These are phyloP conservation scores for Nothura maculosa DNA, from an alignment of 2,797 vertebrate species.

Conservation along the genomic window DNA sequence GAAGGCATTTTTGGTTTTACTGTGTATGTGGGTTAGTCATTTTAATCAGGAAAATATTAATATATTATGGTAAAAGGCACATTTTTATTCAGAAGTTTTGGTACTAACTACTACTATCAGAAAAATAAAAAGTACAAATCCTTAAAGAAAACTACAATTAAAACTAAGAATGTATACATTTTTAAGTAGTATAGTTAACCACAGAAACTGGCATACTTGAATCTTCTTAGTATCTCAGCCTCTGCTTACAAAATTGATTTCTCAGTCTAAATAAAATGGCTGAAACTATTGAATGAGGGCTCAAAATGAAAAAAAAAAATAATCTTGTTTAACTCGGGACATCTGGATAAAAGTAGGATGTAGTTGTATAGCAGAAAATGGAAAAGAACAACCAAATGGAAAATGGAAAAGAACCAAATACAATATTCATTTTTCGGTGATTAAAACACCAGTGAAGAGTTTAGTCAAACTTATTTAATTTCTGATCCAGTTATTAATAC, in stretches of 20 bases:
- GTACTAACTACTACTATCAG: not conserved
- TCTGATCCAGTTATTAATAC: not conserved
- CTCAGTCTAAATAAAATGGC: constrained; percentile 5
- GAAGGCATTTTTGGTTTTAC: not conserved
- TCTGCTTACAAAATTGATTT: not conserved
- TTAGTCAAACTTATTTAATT: not conserved
- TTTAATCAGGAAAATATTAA: constrained; percentile 43
- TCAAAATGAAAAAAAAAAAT: not conserved
- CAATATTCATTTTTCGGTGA: not conserved
- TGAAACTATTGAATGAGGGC: not conserved
- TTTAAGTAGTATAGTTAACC: not conserved
- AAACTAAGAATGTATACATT: not conserved
- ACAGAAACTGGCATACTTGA: not conserved
- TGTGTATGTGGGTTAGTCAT: not conserved
- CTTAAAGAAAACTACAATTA: not conserved
- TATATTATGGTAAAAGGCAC: not conserved
- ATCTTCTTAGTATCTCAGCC: not conserved
- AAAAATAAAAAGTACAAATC: constrained; percentile 13
- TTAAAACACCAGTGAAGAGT: not conserved
- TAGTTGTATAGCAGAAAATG: not conserved
- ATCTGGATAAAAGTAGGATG: not conserved
- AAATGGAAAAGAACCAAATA: not conserved
- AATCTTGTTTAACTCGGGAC: not conserved
- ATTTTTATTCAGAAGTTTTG: not conserved
- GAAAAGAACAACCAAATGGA: not conserved